Percentiles rank a stretch among this genome's conserved stretches.
phyloP scores from a whole-genome alignment of 2,797 vertebrate genomes.

The Pitangus sulphuratus region DNA sequence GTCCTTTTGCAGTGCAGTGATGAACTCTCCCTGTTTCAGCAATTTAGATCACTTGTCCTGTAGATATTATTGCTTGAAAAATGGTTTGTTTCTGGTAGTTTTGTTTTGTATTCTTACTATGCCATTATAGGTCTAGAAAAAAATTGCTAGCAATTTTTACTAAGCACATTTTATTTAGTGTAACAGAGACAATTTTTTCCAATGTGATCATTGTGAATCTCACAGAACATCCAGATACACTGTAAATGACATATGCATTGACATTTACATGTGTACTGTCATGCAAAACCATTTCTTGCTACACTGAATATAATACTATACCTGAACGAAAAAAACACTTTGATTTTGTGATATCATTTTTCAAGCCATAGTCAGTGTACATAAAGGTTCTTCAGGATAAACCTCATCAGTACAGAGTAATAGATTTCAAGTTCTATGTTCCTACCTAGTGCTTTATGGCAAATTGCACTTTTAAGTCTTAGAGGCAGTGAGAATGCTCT shows the following conservation, averaged over 20 bases:
- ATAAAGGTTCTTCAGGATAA: slow-evolving; percentile 69
- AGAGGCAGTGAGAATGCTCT: neutral
- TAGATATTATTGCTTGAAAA: slow-evolving; percentile 86
- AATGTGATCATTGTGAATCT: slow-evolving; percentile 70
- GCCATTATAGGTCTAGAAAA: slow-evolving; percentile 77
- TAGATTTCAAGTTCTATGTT: slow-evolving; percentile 61
- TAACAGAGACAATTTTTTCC: slow-evolving; percentile 73
- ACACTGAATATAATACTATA: slow-evolving; percentile 86
- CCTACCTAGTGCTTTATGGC: slow-evolving; percentile 49
- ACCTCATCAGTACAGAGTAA: slow-evolving; percentile 61
- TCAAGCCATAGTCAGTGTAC: slow-evolving; percentile 69
- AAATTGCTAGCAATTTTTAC: slow-evolving; percentile 81
- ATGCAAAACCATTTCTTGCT: slow-evolving; percentile 88
- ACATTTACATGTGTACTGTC: slow-evolving; percentile 88
- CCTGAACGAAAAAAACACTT: slow-evolving; percentile 72
- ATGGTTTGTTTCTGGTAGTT: slow-evolving; percentile 88
- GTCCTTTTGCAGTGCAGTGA: slow-evolving; percentile 88
- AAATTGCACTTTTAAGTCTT: slow-evolving; percentile 59
- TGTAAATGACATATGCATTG: slow-evolving; percentile 84
- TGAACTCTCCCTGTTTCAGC: slow-evolving; percentile 87
- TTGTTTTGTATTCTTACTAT: slow-evolving; percentile 82
- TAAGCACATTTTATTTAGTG: slow-evolving; percentile 78
- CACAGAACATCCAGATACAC: slow-evolving; percentile 70
- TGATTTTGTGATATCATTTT: slow-evolving; percentile 74
- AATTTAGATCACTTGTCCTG: slow-evolving; percentile 91